Base-by-base conservation (phyloP, 2,888 invertebrate genomes). In the Flexamia atlantica region DNA sequence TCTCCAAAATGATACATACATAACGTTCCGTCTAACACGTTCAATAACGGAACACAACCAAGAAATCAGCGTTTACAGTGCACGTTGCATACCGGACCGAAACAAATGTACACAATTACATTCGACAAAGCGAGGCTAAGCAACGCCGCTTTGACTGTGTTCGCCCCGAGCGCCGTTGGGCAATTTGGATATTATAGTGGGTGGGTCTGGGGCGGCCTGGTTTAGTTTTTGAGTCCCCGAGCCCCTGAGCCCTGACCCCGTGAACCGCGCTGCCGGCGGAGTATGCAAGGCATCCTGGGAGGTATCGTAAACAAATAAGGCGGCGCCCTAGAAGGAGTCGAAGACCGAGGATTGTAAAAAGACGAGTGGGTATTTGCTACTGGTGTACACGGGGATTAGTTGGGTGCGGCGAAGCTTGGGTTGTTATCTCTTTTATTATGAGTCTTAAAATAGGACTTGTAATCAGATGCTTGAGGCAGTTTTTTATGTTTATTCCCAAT, bases 61-160 rank as follows among this genome's bases (percentile, higher is more conserved):
- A 64, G 64, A 64, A 64, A 64, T 64, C 64, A 25, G 64, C 64
- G 64, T 64, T 64, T 64, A 64, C 64, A 28, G 9, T 30, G 23
- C 1, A 53, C 20, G 20, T 23, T 17, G 46, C 20, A 17, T 2
- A 23, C 10, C 23, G 30, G 28, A 28, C 7, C 70, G 70, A 40
- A 40, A 70, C 70, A 70, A 70, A 70, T 70, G 70, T 70, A 40
- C 40, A 70, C 70, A 70, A 70, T 70, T 70, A 70, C 23, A n/a
- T 36, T 40, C 40, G 7, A 70, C 70, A 70, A 70, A 70, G 70
- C 70, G 40, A 23, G 20, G 70, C 20, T 70, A 20, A 20, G 70
- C 40, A 36, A 70, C 36, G 70, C n/a, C 7, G 36, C 40, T 70
- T 40, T 70, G 70, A 70, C 40, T 70, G 70, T 68, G 68, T 70